These are phyloP conservation scores for Eidolon helvum DNA, from an alignment of 2,113 vertebrate genomes.

Conservation along the genomic window DNA sequence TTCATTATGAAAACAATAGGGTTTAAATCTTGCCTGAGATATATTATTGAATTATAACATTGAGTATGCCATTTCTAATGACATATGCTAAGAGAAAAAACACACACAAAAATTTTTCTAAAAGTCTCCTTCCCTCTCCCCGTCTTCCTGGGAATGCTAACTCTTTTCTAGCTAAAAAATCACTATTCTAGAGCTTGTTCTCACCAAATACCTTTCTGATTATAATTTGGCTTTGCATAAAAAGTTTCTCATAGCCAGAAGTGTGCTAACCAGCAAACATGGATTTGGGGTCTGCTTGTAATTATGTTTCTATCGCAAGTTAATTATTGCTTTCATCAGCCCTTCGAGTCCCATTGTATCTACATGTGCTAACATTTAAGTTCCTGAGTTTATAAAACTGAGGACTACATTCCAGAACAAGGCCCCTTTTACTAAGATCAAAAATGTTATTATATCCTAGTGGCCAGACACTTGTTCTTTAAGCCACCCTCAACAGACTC, in stretches of 20 bases:
- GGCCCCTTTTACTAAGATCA: neutral
- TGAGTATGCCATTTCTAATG: neutral
- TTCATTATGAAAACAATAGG: neutral
- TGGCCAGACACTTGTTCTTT: neutral
- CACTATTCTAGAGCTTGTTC: neutral
- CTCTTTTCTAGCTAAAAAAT: neutral
- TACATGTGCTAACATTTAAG: neutral
- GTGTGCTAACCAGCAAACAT: slow-evolving; percentile 29
- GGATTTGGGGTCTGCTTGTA: slow-evolving; percentile 5
- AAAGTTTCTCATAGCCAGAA: slow-evolving; percentile 31
- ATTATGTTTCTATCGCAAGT: neutral
- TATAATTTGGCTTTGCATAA: slow-evolving; percentile 44
- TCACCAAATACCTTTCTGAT: slow-evolving; percentile 18
- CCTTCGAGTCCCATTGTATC: neutral
- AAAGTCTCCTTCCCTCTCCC: neutral
- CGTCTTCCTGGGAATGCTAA: neutral
- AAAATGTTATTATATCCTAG: neutral
- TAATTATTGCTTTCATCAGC: neutral
- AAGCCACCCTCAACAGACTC: neutral
- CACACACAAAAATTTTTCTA: neutral
- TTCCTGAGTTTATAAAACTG: neutral
- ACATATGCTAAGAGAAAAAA: neutral
- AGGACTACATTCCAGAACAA: slow-evolving; percentile 14
- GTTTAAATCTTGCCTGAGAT: neutral
- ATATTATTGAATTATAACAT: slow-evolving; percentile 11